These are phyloP conservation scores for Nanorana parkeri DNA, from an alignment of 2,113 vertebrate genomes.

Conservation along the genomic window DNA sequence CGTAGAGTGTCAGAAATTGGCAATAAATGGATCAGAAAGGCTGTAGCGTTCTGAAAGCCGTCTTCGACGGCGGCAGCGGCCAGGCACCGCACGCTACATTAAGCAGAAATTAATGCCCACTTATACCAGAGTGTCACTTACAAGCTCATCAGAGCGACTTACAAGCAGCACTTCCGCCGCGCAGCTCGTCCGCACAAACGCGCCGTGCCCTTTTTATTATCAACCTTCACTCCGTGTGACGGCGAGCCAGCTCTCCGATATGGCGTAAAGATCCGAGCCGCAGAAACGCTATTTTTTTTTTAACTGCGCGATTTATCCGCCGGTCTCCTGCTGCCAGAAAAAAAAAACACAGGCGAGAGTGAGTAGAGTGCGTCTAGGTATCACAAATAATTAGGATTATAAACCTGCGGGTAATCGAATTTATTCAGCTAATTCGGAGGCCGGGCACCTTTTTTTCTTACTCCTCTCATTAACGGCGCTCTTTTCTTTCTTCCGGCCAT, in stretches of 20 bases:
- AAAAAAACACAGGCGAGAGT: no score
- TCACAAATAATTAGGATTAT: background rate
- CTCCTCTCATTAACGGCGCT: no score
- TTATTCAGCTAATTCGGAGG: background rate
- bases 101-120: constrained; percentile 54
- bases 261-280: no score
- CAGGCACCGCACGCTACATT: constrained; percentile 48
- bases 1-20: constrained; percentile 38
- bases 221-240: constrained; percentile 37
- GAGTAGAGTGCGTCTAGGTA: background rate
- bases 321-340: background rate
- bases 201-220: constrained; percentile 31
- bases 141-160: constrained; percentile 42
- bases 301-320: no score
- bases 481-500: no score
- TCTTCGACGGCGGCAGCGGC: constrained; percentile 18
- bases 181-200: constrained; percentile 22
- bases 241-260: no score
- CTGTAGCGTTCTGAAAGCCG: constrained; percentile 31
- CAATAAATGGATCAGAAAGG: constrained; percentile 43
- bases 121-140: constrained; percentile 54
- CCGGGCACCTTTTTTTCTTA: no score
- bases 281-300: no score
- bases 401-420: background rate
- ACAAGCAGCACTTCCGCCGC: constrained; percentile 24